These are phyloP conservation scores for Sinodicranocentrus sp. DNA, from an alignment of 2,888 invertebrate genomes.

Conservation along the genomic window DNA sequence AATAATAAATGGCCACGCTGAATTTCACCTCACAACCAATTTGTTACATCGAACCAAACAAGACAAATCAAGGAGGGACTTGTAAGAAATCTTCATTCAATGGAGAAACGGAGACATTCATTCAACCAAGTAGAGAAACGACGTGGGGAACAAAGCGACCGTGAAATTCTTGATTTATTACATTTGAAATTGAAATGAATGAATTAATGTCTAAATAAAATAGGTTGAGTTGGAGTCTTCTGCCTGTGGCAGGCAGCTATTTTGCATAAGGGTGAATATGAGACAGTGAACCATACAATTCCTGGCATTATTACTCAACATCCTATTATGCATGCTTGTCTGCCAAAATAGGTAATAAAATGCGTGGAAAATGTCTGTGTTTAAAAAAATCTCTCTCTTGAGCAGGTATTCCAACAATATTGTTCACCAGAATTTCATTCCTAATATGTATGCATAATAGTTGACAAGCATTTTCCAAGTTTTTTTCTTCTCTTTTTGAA, in stretches of 20 bases:
- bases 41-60: slow-evolving; percentile 19
- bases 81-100: neutral
- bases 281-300: too few species aligned
- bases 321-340: neutral
- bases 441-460: too few species aligned
- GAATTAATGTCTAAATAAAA: slow-evolving; percentile 35
- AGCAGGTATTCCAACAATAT: too few species aligned
- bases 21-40: slow-evolving; percentile 4
- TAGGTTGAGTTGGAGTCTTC: neutral
- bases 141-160: slow-evolving; percentile 4
- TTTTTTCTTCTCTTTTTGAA: too few species aligned
- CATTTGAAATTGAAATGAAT: slow-evolving; percentile 35
- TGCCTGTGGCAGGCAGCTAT: too few species aligned
- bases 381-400: neutral
- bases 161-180: slow-evolving; percentile 42
- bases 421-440: too few species aligned
- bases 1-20: slow-evolving; percentile 8
- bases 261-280: too few species aligned
- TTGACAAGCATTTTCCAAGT: too few species aligned
- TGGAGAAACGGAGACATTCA: neutral
- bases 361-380: too few species aligned
- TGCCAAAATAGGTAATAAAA: neutral
- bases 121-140: neutral
- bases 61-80: slow-evolving; percentile 6
- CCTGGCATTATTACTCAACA: neutral